Percentiles rank a stretch among this genome's conserved stretches.
These are phyloP conservation scores for Gonioctena quinquepunctata DNA, from an alignment of 1,140 invertebrate species.

Conservation along the genomic window DNA sequence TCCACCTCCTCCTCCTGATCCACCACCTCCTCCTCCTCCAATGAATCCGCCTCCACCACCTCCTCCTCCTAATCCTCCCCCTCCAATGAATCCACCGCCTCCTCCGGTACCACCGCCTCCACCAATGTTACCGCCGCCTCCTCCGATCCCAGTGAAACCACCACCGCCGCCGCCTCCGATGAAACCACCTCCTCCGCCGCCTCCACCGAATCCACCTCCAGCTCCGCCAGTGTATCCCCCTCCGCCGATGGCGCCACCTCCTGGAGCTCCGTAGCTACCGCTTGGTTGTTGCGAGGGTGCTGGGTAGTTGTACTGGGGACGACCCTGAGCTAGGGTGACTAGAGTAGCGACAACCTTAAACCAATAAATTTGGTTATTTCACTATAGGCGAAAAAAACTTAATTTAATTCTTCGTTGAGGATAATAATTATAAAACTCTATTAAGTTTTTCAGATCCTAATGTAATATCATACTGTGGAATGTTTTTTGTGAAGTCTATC, in stretches of 20 bases:
- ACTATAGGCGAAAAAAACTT: too few species aligned
- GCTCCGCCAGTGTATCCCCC: background rate
- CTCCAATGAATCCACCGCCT: background rate
- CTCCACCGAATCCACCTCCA: constrained; percentile 5
- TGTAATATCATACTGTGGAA: too few species aligned
- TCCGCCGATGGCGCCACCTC: constrained; percentile 21
- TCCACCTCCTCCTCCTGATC: constrained; percentile 38
- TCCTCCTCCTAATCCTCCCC: background rate
- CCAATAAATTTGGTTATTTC: too few species aligned
- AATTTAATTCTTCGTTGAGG: too few species aligned
- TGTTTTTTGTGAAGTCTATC: too few species aligned
- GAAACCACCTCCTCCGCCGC: constrained; percentile 5
- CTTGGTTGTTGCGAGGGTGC: constrained; percentile 26
- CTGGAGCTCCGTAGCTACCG: constrained; percentile 37
- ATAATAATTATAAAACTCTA: too few species aligned
- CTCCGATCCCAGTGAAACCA: background rate
- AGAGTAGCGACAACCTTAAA: constrained; percentile 23
- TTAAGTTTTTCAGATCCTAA: too few species aligned
- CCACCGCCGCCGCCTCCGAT: background rate
- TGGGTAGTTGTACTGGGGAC: constrained; percentile 46
- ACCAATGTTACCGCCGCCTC: background rate
- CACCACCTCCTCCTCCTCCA: constrained; percentile 38
- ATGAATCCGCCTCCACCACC: constrained; percentile 39
- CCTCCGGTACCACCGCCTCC: constrained; percentile 16
- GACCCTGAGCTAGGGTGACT: constrained; percentile 43